Conservation (phyloP, 1,140 invertebrate species). For the Yoshiicerus persimilis region DNA sequence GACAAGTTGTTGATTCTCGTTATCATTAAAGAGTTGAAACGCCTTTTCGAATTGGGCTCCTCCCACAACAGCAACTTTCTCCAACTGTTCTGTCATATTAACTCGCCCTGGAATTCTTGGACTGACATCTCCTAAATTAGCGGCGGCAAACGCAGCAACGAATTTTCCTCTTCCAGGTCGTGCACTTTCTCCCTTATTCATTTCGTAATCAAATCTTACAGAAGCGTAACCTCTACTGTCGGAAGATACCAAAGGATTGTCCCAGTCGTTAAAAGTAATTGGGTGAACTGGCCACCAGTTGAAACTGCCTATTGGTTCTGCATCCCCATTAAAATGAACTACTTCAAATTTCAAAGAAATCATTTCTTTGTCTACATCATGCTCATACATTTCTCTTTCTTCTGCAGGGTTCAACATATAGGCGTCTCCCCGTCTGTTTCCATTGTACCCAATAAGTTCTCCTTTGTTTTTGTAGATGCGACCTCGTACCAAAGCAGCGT, state of each 20-base stretch:
- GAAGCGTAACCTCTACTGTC: slow-evolving; percentile 15
- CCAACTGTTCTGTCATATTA: neutral
- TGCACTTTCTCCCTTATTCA: neutral
- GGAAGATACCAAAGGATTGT: neutral
- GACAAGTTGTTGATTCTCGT: neutral
- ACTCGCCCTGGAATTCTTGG: neutral
- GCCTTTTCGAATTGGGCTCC: neutral
- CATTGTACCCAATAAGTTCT: neutral
- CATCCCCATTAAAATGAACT: neutral
- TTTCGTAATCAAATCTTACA: slow-evolving; percentile 20
- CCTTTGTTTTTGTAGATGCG: neutral
- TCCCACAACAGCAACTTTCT: neutral
- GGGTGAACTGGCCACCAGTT: slow-evolving; percentile 29
- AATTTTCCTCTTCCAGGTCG: slow-evolving; percentile 28
- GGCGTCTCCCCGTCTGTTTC: neutral
- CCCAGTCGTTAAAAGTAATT: slow-evolving; percentile 5
- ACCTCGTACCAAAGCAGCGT: neutral
- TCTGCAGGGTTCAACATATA: neutral
- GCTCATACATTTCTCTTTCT: neutral
- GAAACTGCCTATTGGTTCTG: neutral
- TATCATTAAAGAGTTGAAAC: slow-evolving; percentile 10
- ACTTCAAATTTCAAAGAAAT: neutral
- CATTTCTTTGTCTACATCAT: slow-evolving; percentile 22
- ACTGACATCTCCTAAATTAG: slow-evolving; percentile 34
- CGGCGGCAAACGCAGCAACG: slow-evolving; percentile 17